phyloP scores from a whole-genome alignment of 2,888 invertebrate genomes.

The Rhorus exstirpatorius region DNA sequence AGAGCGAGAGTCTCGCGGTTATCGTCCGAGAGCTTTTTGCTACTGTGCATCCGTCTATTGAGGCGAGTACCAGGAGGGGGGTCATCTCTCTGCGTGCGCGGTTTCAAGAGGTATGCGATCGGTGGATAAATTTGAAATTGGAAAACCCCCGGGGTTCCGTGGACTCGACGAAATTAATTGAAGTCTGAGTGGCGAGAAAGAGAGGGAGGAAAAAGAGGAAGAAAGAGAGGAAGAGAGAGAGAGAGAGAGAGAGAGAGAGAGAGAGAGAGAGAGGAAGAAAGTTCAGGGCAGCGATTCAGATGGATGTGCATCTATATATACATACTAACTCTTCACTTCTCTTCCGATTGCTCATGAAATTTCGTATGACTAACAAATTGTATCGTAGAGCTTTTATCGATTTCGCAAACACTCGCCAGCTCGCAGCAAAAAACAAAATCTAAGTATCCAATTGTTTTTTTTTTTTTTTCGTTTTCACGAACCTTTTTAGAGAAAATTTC shows the following conservation, averaged over 20 bases:
- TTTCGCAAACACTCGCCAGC: too few relatives aligned
- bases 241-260: conserved; percentile 68
- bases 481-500: too few relatives aligned
- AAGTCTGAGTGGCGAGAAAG: conserved; percentile 79
- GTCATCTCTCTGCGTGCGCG: conserved; percentile 28
- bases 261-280: conserved; percentile 66
- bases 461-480: neutral
- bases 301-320: conserved; percentile 10
- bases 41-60: conserved; percentile 14
- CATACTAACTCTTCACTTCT: too few relatives aligned
- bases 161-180: conserved; percentile 80
- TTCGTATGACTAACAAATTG: neutral
- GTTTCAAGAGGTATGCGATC: conserved; percentile 65
- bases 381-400: too few relatives aligned
- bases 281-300: conserved; percentile 31
- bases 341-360: neutral
- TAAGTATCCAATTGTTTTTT: too few relatives aligned
- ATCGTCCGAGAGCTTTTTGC: conserved; percentile 30
- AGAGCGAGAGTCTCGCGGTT: conserved; percentile 34
- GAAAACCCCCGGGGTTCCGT: conserved; percentile 75
- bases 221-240: conserved; percentile 68
- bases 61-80: too few relatives aligned
- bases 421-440: too few relatives aligned
- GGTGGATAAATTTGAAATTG: conserved; percentile 77
- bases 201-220: conserved; percentile 69